Evolutionary conservation across 2,113 vertebrate species (phyloP).

Genomic region (Heterotilapia buettikoferi): DNA sequence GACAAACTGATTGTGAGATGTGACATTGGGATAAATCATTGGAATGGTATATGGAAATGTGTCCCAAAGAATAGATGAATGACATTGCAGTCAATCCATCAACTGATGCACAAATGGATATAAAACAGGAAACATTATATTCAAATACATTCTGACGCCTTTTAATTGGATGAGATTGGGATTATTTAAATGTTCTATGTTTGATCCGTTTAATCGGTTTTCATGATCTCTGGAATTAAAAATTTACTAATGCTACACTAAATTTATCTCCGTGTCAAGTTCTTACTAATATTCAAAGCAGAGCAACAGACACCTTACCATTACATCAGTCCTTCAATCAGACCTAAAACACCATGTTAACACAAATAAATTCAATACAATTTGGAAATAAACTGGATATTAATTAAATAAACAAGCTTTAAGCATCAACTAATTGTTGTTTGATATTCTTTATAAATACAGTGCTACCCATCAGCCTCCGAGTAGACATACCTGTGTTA

Average conservation of each 20-base stretch:
- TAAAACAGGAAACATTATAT: not conserved
- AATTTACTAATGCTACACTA: not conserved
- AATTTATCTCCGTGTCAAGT: not conserved
- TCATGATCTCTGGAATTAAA: not conserved
- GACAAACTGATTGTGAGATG: not conserved
- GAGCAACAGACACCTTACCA: not conserved
- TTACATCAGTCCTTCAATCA: not conserved
- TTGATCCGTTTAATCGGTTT: not conserved
- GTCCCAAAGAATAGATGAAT: not conserved
- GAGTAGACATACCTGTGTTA: not conserved
- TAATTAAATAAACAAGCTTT: not conserved
- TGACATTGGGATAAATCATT: slow-evolving; percentile 18
- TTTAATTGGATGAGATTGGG: not conserved
- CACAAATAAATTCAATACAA: not conserved
- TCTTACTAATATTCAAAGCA: not conserved
- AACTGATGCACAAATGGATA: not conserved
- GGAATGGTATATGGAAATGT: not conserved
- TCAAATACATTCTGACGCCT: not conserved
- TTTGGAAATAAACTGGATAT: not conserved
- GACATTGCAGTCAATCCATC: not conserved
- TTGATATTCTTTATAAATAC: not conserved
- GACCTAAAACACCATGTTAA: not conserved
- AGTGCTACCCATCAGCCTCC: not conserved
- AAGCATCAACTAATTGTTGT: not conserved
- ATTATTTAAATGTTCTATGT: not conserved